phyloP scores from a whole-genome alignment of 1,140 invertebrate species.

The Harlomillsia oculata region DNA sequence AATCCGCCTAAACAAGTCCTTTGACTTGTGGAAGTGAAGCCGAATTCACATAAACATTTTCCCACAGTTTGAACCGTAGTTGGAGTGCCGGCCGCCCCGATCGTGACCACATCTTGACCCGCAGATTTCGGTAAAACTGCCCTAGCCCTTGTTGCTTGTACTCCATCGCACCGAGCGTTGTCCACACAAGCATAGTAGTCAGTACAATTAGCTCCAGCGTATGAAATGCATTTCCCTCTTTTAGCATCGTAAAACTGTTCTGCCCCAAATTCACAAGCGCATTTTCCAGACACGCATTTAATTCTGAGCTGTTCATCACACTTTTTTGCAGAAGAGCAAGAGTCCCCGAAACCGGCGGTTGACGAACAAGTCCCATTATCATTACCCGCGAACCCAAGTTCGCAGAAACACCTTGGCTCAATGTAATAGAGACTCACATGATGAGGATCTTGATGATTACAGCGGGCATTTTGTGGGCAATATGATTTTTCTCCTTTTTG shows the following conservation, averaged over 20 bases:
- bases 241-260: constrained; percentile 13
- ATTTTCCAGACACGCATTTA: constrained; percentile 1
- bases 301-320: constrained; percentile 13
- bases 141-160: constrained; percentile 9
- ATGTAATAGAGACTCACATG: constrained; percentile 16
- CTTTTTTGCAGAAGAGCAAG: constrained; percentile 3
- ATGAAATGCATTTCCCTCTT: constrained; percentile 4
- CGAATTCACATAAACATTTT: constrained; percentile 15
- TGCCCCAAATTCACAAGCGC: constrained; percentile 15
- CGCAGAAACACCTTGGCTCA: constrained; percentile 21
- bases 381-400: constrained; percentile 4
- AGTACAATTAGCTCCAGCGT: constrained; percentile 4
- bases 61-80: background rate
- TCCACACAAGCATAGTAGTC: constrained; percentile 10
- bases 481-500: constrained; percentile 6
- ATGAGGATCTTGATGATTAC: constrained; percentile 19
- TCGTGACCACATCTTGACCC: background rate
- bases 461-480: constrained; percentile 12
- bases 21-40: constrained; percentile 7
- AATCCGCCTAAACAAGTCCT: constrained; percentile 14
- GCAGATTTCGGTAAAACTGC: constrained; percentile 2
- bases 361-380: constrained; percentile 5
- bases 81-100: background rate
- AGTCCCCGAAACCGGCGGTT: constrained; percentile 5
- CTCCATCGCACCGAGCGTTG: constrained; percentile 15